phyloP scores from a whole-genome alignment of 1,140 invertebrate species.

The Propsilocerus akamusi region DNA sequence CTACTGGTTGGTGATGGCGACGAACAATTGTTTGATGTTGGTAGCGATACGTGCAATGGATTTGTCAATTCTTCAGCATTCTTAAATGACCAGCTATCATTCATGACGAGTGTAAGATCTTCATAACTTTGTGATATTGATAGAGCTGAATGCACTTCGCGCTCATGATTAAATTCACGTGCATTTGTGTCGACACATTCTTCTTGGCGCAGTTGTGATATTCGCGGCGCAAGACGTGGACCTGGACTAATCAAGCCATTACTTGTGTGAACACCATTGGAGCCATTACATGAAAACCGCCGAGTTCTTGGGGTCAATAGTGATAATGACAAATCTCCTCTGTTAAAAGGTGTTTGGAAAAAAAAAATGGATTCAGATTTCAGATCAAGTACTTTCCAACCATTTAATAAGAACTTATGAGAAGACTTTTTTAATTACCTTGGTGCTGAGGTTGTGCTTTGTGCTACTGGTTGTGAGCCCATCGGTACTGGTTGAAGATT shows the following conservation, averaged over 20 bases:
- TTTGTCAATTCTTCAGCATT: constrained; percentile 27
- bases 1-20: constrained; percentile 19
- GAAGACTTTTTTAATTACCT: background rate
- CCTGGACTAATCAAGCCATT: constrained; percentile 25
- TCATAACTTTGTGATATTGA: constrained; percentile 83
- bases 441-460: background rate
- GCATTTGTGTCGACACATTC: constrained; percentile 69
- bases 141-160: constrained; percentile 69
- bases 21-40: constrained; percentile 14
- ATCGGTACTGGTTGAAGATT: background rate
- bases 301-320: constrained; percentile 43
- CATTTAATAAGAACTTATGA: background rate
- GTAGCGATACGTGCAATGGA: constrained; percentile 21
- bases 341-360: background rate
- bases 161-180: constrained; percentile 74
- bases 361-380: background rate
- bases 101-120: constrained; percentile 55
- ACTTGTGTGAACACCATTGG: too few relatives aligned
- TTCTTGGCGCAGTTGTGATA: constrained; percentile 71
- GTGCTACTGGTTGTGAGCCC: background rate
- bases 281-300: constrained; percentile 44
- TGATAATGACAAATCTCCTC: background rate
- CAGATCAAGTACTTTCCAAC: background rate
- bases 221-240: constrained; percentile 55
- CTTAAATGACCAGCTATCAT: constrained; percentile 29